Base-by-base conservation (phyloP, 2,113 vertebrate genomes). In the Thomomys bottae region DNA sequence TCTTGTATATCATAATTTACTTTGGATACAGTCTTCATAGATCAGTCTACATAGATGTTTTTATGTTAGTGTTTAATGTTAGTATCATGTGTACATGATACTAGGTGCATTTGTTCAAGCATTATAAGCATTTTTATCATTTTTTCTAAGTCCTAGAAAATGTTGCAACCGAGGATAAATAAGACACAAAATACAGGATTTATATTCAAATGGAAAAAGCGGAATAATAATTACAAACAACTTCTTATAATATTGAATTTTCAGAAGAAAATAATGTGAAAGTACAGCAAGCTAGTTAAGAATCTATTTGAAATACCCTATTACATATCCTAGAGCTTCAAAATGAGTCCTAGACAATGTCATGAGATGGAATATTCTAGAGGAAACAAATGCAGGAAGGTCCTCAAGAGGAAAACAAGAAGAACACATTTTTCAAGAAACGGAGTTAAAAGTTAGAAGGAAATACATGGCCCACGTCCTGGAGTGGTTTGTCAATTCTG, bases 1-100 rank as follows among this genome's bases (percentile, higher is more conserved):
- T 86, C 78, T 80, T n/a, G 89, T 86, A 64, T 71, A 24, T 80
- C 36, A 89, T 71, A 71, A 30, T 87, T 88, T 34, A 59, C 15
- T 42, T 91, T 67, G 49, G 15, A 6, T 76, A 12, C 2, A 17
- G n/a, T 70, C 24, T 80, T 90, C 40, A 63, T 75, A 72, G 57
- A 67, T 70, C 40, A 87, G 14, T 32, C 66, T 86, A 54, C 54
- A 45, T 18, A 45, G 34, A 84, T 5, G 57, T 83, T 76, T 79
- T 36, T 28, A 72, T 11, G 15, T 5, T 72, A 63, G 67, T 64
- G 30, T 4, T 40, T 67, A 76, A 66, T 26, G 20, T 5, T 24
- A 77, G 3, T 68, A 70, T 92, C 5, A 24, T 24, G 78, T 88
- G 49, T 66, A 86, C 71, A 61, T 21, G 32, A 83, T 23, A 45